Evolutionary conservation across 1,140 invertebrate species (phyloP), one percentile per base, ranked within the genome.

Genomic region (Oedothorax gibbosus): DNA sequence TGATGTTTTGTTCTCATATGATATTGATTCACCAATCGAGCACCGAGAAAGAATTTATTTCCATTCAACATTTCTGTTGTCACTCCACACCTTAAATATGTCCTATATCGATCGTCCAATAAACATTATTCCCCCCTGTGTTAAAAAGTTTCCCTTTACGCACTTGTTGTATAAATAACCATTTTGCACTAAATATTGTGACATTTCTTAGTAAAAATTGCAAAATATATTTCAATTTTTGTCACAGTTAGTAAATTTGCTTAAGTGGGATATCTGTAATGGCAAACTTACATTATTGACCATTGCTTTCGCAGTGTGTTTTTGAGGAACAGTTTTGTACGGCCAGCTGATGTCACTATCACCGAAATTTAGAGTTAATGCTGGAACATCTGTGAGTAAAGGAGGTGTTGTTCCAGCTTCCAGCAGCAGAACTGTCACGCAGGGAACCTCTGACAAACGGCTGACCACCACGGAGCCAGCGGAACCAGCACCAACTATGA

Each of bases 401-500:
- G 53, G 54, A 14, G 73, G 77, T 90, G 89, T 73, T 89, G 88
- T 85, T 51, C 94, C 94, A 66, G 94, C 94, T 90, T 95, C 94
- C 86, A 95, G 88, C 15, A 95, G 88, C 66, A 95, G 88, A 76
- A 95, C 91, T 71, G 90, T 90, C 21, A 91, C 90, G 68, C 92
- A 90, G 21, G 89, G 90, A 88, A 92, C 90, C 87, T 92, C 91
- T 14, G 92, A 89, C 85, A 95, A 88, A 89, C 92, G 90, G 69
- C 92, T 89, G 35, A 93, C 93, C 64, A 95, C 89, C 14, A 93
- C 89, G 20, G 92, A 92, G 2, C 94, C 94, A 54, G 94, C 94
- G 66, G 93, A 94, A 8, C 94, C 94, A 85, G 91, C 93, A 54
- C 94, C 94, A 87, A 95, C 94, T 95, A 15, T 10, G 64, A 62